Evolutionary conservation across 30 jellyfish, hydroid and myxozoan species (phyloP), one percentile per base, ranked within the genome.

Genomic region (Aurelia sp.): DNA sequence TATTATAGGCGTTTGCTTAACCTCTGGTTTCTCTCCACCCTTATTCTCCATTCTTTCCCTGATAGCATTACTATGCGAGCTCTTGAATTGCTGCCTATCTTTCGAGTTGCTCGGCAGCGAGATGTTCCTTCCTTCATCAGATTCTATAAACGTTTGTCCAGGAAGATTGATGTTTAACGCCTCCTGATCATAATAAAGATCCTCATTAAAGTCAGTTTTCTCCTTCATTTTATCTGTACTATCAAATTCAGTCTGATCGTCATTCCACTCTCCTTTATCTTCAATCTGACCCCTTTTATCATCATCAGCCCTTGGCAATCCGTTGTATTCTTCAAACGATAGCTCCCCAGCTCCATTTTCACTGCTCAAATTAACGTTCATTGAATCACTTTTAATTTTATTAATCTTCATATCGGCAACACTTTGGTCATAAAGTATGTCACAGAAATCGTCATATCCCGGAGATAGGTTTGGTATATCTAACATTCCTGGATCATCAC

Each of bases 401-500:
- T n/a, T 21, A 18, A 11, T 59, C 50, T 67, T 52, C 21, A 17
- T 22, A 38, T 50, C 33, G 9, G 51, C 73, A 17, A 52, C 35
- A 16, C 71, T 67, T 47, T 84, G 64, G 51, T 73, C 85, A 44
- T 84, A 84, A 33, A 70, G 64, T 10, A 84, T 84, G 24, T 84
- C 93, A 38, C 93, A 84, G 18, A 84, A 84, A 48, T 84, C 93
- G 18, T 84, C 93, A 51, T 84, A 84, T 8, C 93, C 93, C 0
- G 93, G 93, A 0, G 93, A 73, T 27, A 84, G 33, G 59, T 64
- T 84, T 24, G 93, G 93, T 8, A 77, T 84, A 84, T 84, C 93
- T 24, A 84, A 67, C 84, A 84, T 84, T 5, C 93, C 93, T 40
- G 74, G 88, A 63, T 84, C 93, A 55, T 84, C 93, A 47, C 93